Conservation (phyloP, 1,140 invertebrate species). For the Penaeus japonicus region DNA sequence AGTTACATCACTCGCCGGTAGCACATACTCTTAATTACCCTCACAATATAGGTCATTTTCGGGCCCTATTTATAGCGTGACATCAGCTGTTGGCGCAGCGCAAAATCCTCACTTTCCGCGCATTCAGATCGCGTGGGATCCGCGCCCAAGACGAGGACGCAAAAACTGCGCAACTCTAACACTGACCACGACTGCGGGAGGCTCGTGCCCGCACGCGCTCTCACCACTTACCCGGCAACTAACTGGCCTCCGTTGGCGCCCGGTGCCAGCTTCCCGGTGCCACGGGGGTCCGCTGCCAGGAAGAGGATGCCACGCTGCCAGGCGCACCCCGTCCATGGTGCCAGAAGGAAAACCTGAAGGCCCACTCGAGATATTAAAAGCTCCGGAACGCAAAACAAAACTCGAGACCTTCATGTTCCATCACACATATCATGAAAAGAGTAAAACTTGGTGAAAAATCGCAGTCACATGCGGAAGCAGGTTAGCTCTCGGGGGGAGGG, state of each 20-base stretch:
- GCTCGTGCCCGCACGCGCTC: constrained; percentile 27
- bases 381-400: background rate
- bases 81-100: too few species aligned
- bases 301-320: constrained; percentile 20
- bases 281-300: background rate
- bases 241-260: constrained; percentile 4
- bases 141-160: background rate
- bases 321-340: background rate
- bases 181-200: background rate
- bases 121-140: too few species aligned
- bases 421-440: too few species aligned
- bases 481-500: too few species aligned
- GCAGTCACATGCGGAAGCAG: too few species aligned
- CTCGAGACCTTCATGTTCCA: too few species aligned
- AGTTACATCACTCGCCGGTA: too few species aligned
- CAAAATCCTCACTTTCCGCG: too few species aligned
- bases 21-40: too few species aligned
- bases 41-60: too few species aligned
- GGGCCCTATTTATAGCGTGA: too few species aligned
- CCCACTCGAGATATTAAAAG: background rate
- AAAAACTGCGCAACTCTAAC: background rate
- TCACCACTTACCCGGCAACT: constrained; percentile 27
- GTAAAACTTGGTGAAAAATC: too few species aligned
- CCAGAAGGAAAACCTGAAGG: background rate
- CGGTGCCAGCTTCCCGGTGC: constrained; percentile 22